Base-by-base conservation (phyloP, 2,113 vertebrate species). In the Lampris megalopsis region DNA sequence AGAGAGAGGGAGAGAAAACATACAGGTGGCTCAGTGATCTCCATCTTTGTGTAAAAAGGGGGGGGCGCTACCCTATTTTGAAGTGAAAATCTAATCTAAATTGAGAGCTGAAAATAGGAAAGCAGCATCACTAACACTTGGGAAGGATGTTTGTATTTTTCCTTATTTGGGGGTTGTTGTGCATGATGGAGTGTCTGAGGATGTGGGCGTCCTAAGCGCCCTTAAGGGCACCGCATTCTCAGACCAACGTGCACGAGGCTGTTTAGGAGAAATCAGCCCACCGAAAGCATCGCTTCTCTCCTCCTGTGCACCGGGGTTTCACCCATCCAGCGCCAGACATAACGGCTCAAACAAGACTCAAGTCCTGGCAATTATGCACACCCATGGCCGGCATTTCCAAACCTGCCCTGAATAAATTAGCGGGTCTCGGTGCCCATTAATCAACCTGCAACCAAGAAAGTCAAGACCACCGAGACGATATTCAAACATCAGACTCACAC, bases 61-160 rank as follows among this genome's bases (percentile, higher is more conserved):
- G 35, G 3, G 81, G 73, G 75, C 13, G 38, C 47, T 77, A 72
- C 67, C 52, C 45, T 35, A 9, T 48, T 57, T 60, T 69, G 41
- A 76, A 74, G 75, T 61, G 40, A 75, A 62, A 83, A 68, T 56
- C 65, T 68, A 36, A 57, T 80, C 79, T 75, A 70, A 79, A 79
- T 70, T 69, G 65, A 24, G 24, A 72, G 58, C 54, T 45, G 50
- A 35, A 62, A 68, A 58, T 71, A 57, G 9, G 73, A 63, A n/a
- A 78, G 9, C 24, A 58, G 38, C 38, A 38, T 11, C 9, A 53
- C 63, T 45, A 41, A 68, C 24, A 3, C 5, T 37, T 24, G 24
- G 24, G 24, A 24, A 24, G 38, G 38, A 59, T 64, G 71, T 83
- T 72, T 73, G 62, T 79, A 77, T 58, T 42, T 73, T n/a, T 11